phyloP scores from a whole-genome alignment of 2,888 invertebrate genomes.

The Eupithecia abbreviata region DNA sequence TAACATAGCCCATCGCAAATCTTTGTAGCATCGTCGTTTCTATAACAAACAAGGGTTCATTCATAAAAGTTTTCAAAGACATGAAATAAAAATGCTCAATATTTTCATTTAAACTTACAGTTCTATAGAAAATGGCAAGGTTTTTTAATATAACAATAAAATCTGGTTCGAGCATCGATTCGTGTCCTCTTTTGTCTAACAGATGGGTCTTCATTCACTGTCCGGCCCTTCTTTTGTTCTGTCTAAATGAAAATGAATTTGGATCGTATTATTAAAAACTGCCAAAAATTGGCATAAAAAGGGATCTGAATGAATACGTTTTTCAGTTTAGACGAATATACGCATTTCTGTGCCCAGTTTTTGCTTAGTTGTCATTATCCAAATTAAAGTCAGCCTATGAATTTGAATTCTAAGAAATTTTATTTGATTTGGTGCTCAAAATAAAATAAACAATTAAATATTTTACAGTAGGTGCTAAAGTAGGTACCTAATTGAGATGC shows the following conservation, averaged over 20 bases:
- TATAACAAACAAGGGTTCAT: background rate
- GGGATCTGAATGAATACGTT: background rate
- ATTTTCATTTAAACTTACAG: slow-evolving; percentile 12
- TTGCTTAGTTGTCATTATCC: background rate
- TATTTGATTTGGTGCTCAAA: no score
- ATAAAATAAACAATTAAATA: background rate
- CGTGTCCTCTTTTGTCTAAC: slow-evolving; percentile 37
- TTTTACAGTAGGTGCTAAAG: background rate
- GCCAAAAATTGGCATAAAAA: background rate
- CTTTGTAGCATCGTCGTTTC: background rate
- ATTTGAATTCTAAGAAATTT: no score
- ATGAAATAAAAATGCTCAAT: slow-evolving; percentile 21
- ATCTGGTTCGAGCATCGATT: slow-evolving; percentile 18
- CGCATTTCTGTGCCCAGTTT: background rate
- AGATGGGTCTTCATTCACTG: slow-evolving; percentile 34
- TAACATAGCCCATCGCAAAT: background rate
- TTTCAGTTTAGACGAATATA: background rate
- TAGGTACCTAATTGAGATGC: background rate
- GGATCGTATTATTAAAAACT: slow-evolving; percentile 24
- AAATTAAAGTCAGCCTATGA: background rate
- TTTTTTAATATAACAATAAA: slow-evolving; percentile 10
- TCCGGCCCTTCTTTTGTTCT: slow-evolving; percentile 37
- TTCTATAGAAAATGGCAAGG: slow-evolving; percentile 9
- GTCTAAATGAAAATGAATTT: slow-evolving; percentile 27
- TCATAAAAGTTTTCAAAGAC: slow-evolving; percentile 38